Conservation (phyloP, 2,797 vertebrate species). For the Sorex maritimensis region DNA sequence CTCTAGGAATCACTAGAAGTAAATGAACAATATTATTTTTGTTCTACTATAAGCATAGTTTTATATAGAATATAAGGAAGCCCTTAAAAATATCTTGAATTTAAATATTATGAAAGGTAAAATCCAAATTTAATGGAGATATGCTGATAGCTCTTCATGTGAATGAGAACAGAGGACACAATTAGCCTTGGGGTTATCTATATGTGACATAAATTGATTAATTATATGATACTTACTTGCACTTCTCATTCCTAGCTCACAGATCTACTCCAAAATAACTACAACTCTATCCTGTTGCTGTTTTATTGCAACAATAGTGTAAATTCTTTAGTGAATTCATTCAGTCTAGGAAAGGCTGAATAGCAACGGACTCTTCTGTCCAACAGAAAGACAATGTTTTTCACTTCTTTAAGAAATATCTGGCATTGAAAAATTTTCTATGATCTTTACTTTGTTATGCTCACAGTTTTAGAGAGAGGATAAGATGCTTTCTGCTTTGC, state of each 20-base stretch:
- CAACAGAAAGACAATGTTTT: conserved; percentile 73
- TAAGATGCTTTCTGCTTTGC: neutral
- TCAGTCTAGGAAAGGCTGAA: conserved; percentile 42
- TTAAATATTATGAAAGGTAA: conserved; percentile 25
- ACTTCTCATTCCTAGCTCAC: conserved; percentile 44
- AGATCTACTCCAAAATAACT: conserved; percentile 54
- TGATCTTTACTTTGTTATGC: neutral
- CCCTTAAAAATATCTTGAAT: neutral
- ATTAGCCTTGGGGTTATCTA: conserved; percentile 41
- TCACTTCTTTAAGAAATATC: neutral
- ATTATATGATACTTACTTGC: conserved; percentile 69
- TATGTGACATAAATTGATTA: conserved; percentile 63
- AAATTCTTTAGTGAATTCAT: conserved; percentile 77
- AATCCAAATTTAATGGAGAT: neutral
- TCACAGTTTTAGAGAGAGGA: neutral
- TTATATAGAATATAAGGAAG: neutral
- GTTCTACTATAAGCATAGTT: conserved; percentile 19
- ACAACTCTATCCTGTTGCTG: accelerated
- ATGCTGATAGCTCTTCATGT: conserved; percentile 37
- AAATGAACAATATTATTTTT: neutral
- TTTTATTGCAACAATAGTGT: conserved; percentile 73
- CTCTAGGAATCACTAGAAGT: neutral
- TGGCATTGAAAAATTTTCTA: neutral
- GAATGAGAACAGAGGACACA: neutral
- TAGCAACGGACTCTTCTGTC: conserved; percentile 27